These are phyloP conservation scores for Sminthurides aquaticus DNA, from an alignment of 2,888 invertebrate species.

Conservation along the genomic window DNA sequence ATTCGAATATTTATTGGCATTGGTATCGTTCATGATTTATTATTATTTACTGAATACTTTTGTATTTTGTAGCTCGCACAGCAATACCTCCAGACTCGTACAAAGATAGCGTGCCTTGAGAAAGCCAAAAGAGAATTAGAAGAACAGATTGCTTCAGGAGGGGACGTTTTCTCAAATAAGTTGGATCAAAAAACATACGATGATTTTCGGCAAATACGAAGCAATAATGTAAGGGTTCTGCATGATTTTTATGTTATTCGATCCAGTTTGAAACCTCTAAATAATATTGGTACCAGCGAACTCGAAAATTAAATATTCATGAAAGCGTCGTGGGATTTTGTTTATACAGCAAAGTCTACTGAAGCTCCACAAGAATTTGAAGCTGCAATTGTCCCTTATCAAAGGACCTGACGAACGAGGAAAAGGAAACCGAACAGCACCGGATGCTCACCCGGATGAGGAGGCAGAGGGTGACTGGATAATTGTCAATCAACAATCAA, in stretches of 20 bases:
- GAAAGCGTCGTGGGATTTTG: too few species aligned
- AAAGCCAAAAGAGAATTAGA: slow-evolving; percentile 70
- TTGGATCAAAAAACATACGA: slow-evolving; percentile 52
- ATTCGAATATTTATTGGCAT: too few species aligned
- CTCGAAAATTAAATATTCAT: too few species aligned
- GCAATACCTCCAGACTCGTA: slow-evolving; percentile 81
- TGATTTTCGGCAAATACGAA: slow-evolving; percentile 59
- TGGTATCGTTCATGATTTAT: not conserved
- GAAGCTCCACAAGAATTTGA: slow-evolving; percentile 59
- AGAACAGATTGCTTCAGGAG: slow-evolving; percentile 55
- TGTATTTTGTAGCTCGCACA: slow-evolving; percentile 60
- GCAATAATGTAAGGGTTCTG: slow-evolving; percentile 58
- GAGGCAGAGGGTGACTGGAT: slow-evolving; percentile 40
- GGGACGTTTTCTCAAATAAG: slow-evolving; percentile 44
- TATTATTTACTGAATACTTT: slow-evolving; percentile 15
- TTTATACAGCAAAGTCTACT: slow-evolving; percentile 61
- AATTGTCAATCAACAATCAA: slow-evolving; percentile 21
- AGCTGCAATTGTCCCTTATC: slow-evolving; percentile 57
- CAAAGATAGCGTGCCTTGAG: slow-evolving; percentile 71
- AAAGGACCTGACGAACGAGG: slow-evolving; percentile 30
- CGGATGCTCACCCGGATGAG: slow-evolving; percentile 12
- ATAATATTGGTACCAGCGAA: too few species aligned
- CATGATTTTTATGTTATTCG: not conserved
- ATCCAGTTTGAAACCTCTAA: too few species aligned
- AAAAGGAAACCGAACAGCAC: slow-evolving; percentile 19